A percentile compares a stretch with the other conserved stretches of the same genome.
Evolutionary conservation across 2,888 invertebrate species (phyloP).

Genomic region (Pycnomerus fuliginosus): DNA sequence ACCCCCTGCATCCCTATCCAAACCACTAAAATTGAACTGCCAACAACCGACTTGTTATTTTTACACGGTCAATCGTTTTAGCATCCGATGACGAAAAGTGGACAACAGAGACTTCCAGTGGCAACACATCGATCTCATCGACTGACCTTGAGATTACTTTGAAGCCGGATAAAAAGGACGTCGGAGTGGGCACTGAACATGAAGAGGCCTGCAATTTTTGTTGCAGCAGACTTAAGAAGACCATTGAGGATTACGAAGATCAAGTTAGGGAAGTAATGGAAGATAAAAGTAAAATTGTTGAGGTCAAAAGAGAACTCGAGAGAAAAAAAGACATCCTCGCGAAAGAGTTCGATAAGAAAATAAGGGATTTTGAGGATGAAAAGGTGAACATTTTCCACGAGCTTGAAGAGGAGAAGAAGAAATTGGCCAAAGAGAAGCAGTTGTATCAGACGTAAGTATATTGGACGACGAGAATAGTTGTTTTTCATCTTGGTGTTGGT

Average conservation of each 20-base stretch:
- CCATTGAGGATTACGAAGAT: slow-evolving; percentile 34
- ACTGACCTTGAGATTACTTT: slow-evolving; percentile 14
- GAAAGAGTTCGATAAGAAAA: slow-evolving; percentile 58
- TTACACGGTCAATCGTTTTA: too few relatives aligned
- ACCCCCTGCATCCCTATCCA: too few relatives aligned
- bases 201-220: slow-evolving; percentile 25
- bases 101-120: slow-evolving; percentile 21
- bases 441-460: slow-evolving; percentile 49
- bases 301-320: slow-evolving; percentile 49
- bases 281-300: slow-evolving; percentile 58
- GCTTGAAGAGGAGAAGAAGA: slow-evolving; percentile 62
- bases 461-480: too few relatives aligned
- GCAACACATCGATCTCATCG: slow-evolving; percentile 10
- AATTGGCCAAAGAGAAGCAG: slow-evolving; percentile 62
- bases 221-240: slow-evolving; percentile 19
- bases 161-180: slow-evolving; percentile 2
- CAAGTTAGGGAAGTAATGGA: slow-evolving; percentile 64
- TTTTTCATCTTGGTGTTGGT: too few relatives aligned
- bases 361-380: slow-evolving; percentile 62
- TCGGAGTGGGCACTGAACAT: slow-evolving; percentile 4
- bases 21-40: too few relatives aligned
- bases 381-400: slow-evolving; percentile 49
- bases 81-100: too few relatives aligned
- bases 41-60: too few relatives aligned
- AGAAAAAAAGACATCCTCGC: slow-evolving; percentile 56